phyloP scores from a whole-genome alignment of 2,797 vertebrate species.

The Pangasius krempfi region DNA sequence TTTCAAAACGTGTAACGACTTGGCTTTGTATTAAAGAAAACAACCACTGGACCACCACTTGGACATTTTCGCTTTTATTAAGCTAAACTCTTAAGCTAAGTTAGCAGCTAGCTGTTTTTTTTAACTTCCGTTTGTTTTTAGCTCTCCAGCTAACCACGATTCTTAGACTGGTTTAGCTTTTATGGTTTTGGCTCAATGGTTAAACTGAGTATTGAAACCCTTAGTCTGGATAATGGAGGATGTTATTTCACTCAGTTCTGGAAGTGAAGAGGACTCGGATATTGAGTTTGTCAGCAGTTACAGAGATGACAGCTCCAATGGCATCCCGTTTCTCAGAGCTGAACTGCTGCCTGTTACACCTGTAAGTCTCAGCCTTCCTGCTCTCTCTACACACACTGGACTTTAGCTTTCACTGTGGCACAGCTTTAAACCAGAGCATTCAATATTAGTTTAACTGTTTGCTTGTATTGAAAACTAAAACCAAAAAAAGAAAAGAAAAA shows the following conservation, averaged over 20 bases:
- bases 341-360: conserved; percentile 54
- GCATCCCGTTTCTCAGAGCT: conserved; percentile 38
- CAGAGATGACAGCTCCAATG: conserved; percentile 5
- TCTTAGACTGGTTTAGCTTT: neutral
- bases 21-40: neutral
- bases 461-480: neutral
- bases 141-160: neutral
- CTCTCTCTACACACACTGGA: neutral
- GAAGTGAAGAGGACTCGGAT: conserved; percentile 68
- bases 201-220: neutral
- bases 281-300: conserved; percentile 66
- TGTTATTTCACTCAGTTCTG: conserved; percentile 72
- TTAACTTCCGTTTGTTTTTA: conserved; percentile 30
- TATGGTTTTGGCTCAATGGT: neutral
- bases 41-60: neutral
- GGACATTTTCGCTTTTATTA: neutral
- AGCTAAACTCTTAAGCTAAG: no score
- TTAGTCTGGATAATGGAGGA: conserved; percentile 62
- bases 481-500: neutral
- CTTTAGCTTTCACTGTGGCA: no score
- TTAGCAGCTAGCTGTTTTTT: neutral
- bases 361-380: conserved; percentile 58
- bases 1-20: neutral
- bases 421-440: neutral
- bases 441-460: neutral